Conservation (phyloP, 2,888 invertebrate genomes). For the Drosophila greeni region DNA sequence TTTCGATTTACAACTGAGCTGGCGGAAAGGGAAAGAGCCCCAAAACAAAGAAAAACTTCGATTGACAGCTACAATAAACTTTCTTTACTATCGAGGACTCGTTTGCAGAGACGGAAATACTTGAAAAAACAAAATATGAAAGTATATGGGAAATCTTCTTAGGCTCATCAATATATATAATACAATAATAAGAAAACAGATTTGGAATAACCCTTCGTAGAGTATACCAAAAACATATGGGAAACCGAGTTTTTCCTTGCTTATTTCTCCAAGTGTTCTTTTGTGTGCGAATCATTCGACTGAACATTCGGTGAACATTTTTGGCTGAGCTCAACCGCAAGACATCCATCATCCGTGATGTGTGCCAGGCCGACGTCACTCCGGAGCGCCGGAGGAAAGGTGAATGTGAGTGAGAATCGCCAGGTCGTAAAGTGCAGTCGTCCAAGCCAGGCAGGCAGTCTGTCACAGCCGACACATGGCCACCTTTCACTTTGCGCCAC, state of each 20-base stretch:
- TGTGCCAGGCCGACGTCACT: conserved; percentile 43
- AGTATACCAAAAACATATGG: background rate
- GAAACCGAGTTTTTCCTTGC: background rate
- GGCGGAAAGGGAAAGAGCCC: conserved; percentile 11
- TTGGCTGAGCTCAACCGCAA: conserved; percentile 48
- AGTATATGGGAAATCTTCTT: background rate
- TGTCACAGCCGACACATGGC: conserved; percentile 16
- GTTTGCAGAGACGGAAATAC: background rate
- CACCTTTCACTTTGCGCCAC: background rate
- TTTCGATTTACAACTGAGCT: conserved; percentile 35
- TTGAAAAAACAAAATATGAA: too few species aligned
- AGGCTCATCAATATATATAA: too few species aligned
- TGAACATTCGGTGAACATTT: conserved; percentile 18
- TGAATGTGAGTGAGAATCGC: conserved; percentile 45
- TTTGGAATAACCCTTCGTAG: background rate
- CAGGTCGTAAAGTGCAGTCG: conserved; percentile 63
- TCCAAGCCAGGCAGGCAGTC: conserved; percentile 18
- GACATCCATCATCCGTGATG: conserved; percentile 61
- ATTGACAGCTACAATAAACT: conserved; percentile 12
- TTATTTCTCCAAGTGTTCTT: background rate
- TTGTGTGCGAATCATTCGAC: conserved; percentile 9
- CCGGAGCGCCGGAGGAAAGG: conserved; percentile 14
- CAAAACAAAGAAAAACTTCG: conserved; percentile 15
- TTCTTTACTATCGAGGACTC: background rate
- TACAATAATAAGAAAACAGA: background rate